These are phyloP conservation scores for Lamproptera curius DNA, from an alignment of 2,888 invertebrate species.

Conservation along the genomic window DNA sequence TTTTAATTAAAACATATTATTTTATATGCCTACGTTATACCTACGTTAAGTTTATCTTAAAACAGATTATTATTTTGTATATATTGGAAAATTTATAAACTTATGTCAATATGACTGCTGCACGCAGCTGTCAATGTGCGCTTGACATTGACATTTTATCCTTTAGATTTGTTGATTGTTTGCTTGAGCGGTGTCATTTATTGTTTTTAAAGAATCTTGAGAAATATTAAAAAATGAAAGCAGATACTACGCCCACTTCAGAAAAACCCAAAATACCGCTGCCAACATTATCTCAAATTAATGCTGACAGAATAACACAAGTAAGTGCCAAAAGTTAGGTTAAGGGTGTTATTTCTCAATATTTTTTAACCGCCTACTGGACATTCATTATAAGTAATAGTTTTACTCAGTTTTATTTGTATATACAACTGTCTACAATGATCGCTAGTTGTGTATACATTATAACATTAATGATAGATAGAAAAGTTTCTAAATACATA, in stretches of 20 bases:
- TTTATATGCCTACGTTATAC: too few species aligned
- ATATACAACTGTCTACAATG: too few species aligned
- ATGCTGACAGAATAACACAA: slow-evolving; percentile 92
- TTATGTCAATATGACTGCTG: too few species aligned
- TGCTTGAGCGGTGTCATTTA: slow-evolving; percentile 18
- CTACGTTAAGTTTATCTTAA: too few species aligned
- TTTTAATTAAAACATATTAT: too few species aligned
- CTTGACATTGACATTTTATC: slow-evolving; percentile 23
- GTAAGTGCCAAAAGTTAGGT: slow-evolving; percentile 69
- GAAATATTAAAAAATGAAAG: slow-evolving; percentile 49
- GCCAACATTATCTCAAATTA: slow-evolving; percentile 93
- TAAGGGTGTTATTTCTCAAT: slow-evolving; percentile 36
- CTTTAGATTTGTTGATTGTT: slow-evolving; percentile 16
- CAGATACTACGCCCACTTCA: slow-evolving; percentile 42
- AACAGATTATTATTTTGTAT: too few species aligned
- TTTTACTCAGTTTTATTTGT: too few species aligned
- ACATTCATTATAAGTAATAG: too few species aligned
- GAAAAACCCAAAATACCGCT: slow-evolving; percentile 78
- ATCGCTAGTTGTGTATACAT: too few species aligned
- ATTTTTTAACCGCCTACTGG: slow-evolving; percentile 18
- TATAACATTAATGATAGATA: too few species aligned
- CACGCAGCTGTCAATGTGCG: slow-evolving; percentile 12
- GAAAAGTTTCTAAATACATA: too few species aligned
- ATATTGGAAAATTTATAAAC: too few species aligned
- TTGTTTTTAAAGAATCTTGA: slow-evolving; percentile 18